Percentiles rank a stretch among this genome's conserved stretches.
Conservation (phyloP, 2,797 vertebrate genomes). For the Okamejei kenojei region DNA sequence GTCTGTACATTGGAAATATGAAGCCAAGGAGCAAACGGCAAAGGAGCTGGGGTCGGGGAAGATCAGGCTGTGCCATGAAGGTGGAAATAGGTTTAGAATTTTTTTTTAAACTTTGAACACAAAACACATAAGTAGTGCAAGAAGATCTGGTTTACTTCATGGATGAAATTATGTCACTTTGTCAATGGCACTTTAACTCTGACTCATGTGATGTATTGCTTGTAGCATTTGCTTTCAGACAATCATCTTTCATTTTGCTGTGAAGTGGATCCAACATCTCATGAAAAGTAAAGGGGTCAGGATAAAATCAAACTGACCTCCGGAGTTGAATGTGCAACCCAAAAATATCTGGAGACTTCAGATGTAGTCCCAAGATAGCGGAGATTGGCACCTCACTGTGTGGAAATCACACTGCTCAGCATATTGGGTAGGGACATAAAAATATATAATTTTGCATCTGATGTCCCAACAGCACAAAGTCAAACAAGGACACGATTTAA, state of each 20-base stretch:
- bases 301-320: not conserved
- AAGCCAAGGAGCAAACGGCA: no score
- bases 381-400: not conserved
- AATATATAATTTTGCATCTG: not conserved
- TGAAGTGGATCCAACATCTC: slow-evolving; percentile 23
- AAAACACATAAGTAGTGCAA: not conserved
- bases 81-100: not conserved
- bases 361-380: no score
- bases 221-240: not conserved
- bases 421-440: not conserved
- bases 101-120: not conserved
- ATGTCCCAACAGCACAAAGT: not conserved
- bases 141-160: not conserved
- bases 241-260: not conserved
- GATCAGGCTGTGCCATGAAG: no score
- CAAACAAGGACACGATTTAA: not conserved
- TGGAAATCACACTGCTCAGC: not conserved
- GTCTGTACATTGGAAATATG: no score
- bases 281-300: not conserved
- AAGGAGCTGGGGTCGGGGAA: no score
- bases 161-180: not conserved
- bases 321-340: not conserved
- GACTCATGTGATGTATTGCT: not conserved
- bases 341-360: not conserved
- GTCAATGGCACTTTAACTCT: not conserved